These are phyloP conservation scores for Stomatorhinus ivindoensis DNA, from an alignment of 2,113 vertebrate genomes.

Conservation along the genomic window DNA sequence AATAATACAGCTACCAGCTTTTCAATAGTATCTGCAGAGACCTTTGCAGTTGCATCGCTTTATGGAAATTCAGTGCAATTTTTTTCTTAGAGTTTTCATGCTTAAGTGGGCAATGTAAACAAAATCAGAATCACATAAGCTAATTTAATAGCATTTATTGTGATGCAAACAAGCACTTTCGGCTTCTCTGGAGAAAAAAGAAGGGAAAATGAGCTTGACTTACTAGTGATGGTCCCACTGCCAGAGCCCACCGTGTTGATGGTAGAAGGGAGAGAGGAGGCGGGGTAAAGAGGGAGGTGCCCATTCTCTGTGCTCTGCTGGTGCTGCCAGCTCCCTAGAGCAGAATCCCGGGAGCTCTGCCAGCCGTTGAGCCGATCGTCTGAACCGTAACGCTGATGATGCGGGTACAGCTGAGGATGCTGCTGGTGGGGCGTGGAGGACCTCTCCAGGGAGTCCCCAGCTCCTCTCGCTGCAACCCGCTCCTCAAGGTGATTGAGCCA, in stretches of 20 bases:
- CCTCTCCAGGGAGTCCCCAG: slow-evolving; percentile 81
- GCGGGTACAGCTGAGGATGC: slow-evolving; percentile 77
- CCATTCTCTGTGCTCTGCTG: slow-evolving; percentile 86
- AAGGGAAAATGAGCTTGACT: slow-evolving; percentile 49
- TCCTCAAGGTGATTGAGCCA: slow-evolving; percentile 99
- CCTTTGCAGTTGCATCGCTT: neutral
- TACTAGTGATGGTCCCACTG: slow-evolving; percentile 73
- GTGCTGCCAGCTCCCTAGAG: slow-evolving; percentile 81
- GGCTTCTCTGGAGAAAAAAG: neutral
- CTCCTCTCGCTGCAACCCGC: slow-evolving; percentile 72
- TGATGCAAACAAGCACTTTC: neutral
- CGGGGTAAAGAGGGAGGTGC: slow-evolving; percentile 85
- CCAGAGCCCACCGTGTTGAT: slow-evolving; percentile 93
- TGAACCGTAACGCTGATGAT: slow-evolving; percentile 94
- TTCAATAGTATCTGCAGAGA: neutral
- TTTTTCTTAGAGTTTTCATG: neutral
- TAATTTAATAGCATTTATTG: neutral
- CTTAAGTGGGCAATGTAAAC: neutral
- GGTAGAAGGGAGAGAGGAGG: slow-evolving; percentile 87
- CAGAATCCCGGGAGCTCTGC: slow-evolving; percentile 89
- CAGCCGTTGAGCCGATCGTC: slow-evolving; percentile 95
- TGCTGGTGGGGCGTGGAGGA: slow-evolving; percentile 67
- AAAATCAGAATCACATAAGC: neutral
- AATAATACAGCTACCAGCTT: neutral
- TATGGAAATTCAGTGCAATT: neutral